These are phyloP conservation scores for Typhlichthys eigenmanni DNA, from an alignment of 2,797 vertebrate species.

Conservation along the genomic window DNA sequence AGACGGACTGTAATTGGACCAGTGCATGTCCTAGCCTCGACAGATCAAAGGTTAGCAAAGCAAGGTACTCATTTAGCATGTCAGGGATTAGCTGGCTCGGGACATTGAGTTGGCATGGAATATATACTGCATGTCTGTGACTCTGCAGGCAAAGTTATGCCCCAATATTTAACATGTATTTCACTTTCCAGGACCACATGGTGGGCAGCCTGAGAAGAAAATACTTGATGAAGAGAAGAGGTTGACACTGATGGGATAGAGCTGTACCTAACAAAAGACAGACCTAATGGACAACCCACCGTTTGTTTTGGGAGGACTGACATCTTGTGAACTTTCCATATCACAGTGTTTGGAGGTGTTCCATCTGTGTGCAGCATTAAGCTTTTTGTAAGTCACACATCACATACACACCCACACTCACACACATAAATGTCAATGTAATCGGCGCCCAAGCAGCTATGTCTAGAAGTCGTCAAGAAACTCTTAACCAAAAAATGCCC, in stretches of 20 bases:
- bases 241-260: conserved; percentile 59
- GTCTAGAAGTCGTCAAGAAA: conserved; percentile 5
- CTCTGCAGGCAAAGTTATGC: conserved; percentile 51
- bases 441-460: conserved; percentile 8
- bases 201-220: neutral
- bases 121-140: conserved; percentile 1
- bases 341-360: conserved; percentile 55
- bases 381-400: conserved; percentile 14
- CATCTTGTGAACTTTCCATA: conserved; percentile 54
- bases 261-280: conserved; percentile 68
- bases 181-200: conserved; percentile 20
- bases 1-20: conserved; percentile 56
- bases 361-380: conserved; percentile 55
- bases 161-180: conserved; percentile 44
- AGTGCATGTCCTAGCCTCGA: conserved; percentile 40
- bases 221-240: conserved; percentile 1
- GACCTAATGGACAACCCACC: conserved; percentile 58
- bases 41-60: conserved; percentile 71
- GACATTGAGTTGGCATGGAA: conserved; percentile 29
- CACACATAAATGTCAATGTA: conserved; percentile 11
- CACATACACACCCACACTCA: conserved; percentile 39
- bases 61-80: conserved; percentile 65
- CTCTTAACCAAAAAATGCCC: neutral
- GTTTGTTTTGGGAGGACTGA: conserved; percentile 74
- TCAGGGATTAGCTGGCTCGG: conserved; percentile 58